Conservation (phyloP, 2,113 vertebrate species). For the Colistium nudipinnis region DNA sequence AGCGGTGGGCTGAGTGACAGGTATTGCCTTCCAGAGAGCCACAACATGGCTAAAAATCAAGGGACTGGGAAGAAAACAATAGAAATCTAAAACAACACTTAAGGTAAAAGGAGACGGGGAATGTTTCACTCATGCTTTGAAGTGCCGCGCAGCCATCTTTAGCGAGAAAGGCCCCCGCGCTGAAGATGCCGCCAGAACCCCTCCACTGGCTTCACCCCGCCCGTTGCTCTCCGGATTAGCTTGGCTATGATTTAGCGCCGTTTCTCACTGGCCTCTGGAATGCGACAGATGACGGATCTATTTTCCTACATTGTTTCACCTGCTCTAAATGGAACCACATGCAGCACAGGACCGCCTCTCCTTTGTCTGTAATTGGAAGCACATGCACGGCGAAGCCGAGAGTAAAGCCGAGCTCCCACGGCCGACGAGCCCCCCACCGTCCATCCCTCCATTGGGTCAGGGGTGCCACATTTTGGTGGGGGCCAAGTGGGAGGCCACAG, state of each 20-base stretch:
- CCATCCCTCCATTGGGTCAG: not conserved
- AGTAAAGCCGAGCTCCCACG: conserved; percentile 47
- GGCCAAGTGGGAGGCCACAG: conserved; percentile 50
- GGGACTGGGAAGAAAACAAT: conserved; percentile 16
- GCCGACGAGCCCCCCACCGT: conserved; percentile 12
- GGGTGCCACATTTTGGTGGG: conserved; percentile 54
- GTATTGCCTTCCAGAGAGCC: not conserved
- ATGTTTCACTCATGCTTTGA: conserved; percentile 58
- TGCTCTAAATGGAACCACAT: conserved; percentile 84
- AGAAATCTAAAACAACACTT: conserved; percentile 15
- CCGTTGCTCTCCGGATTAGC: conserved; percentile 70
- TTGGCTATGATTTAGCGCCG: conserved; percentile 78
- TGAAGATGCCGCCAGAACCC: conserved; percentile 41
- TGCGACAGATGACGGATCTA: conserved; percentile 80
- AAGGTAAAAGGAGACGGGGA: conserved; percentile 9
- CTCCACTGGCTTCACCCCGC: conserved; percentile 48
- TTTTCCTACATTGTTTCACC: conserved; percentile 88
- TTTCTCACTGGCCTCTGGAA: conserved; percentile 77
- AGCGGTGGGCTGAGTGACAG: not conserved
- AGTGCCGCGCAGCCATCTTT: conserved; percentile 30
- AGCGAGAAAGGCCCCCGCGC: conserved; percentile 31
- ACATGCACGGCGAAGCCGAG: conserved; percentile 69
- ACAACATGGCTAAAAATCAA: not conserved
- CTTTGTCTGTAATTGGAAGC: conserved; percentile 82
- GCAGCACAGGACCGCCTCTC: conserved; percentile 68